Percentiles rank a stretch among this genome's conserved stretches.
These are phyloP conservation scores for Hypanus sabinus DNA, from an alignment of 2,113 vertebrate genomes.

Conservation along the genomic window DNA sequence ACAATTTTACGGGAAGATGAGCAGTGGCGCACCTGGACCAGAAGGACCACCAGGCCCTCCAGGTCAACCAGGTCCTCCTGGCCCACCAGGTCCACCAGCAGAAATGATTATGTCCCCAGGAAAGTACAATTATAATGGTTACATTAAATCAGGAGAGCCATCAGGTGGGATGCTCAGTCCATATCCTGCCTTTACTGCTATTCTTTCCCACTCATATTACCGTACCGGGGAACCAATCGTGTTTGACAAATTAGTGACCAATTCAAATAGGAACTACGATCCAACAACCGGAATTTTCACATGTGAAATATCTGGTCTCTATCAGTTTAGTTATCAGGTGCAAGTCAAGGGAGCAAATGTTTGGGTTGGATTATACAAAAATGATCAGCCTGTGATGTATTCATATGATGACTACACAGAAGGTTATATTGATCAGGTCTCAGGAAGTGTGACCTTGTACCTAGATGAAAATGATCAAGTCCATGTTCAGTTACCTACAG, in stretches of 20 bases:
- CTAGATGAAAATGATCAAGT: conserved; percentile 80
- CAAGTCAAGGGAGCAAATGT: conserved; percentile 89
- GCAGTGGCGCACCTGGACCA: conserved; percentile 50
- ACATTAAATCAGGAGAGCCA: conserved; percentile 69
- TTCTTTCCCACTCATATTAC: conserved; percentile 82
- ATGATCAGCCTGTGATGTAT: conserved; percentile 76
- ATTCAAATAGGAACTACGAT: conserved; percentile 85
- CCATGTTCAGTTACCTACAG: conserved; percentile 80
- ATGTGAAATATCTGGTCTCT: conserved; percentile 79
- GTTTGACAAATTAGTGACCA: conserved; percentile 82
- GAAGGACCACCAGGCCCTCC: conserved; percentile 73
- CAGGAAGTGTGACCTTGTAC: conserved; percentile 75
- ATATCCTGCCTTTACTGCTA: conserved; percentile 81
- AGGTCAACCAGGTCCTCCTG: conserved; percentile 62
- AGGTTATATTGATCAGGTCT: conserved; percentile 90
- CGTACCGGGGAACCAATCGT: conserved; percentile 68
- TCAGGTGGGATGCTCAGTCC: conserved; percentile 66
- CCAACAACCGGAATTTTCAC: conserved; percentile 78
- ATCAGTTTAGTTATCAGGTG: conserved; percentile 85
- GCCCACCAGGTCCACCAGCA: conserved; percentile 72
- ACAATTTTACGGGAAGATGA: conserved; percentile 52
- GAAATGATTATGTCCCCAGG: conserved; percentile 46
- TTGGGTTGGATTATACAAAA: conserved; percentile 86
- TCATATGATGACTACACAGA: conserved; percentile 89
- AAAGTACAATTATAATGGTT: conserved; percentile 25